These are phyloP conservation scores for Cyprinus carpio DNA, from an alignment of 2,113 vertebrate species.

Conservation along the genomic window DNA sequence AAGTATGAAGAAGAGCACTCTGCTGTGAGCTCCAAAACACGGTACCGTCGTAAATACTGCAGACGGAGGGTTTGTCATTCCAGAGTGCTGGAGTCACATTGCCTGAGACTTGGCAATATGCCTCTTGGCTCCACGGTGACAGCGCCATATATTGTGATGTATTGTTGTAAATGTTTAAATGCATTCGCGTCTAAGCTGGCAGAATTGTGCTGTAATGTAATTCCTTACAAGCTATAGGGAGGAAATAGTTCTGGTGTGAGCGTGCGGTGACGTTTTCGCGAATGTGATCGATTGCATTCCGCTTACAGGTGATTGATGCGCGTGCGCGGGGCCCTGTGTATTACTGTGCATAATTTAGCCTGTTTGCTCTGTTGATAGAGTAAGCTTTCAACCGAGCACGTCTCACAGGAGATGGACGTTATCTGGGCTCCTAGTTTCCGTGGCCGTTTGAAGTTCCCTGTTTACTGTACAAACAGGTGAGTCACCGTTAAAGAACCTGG, in stretches of 20 bases:
- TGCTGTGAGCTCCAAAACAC: constrained; percentile 55
- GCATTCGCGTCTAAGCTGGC: constrained; percentile 62
- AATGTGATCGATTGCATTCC: constrained; percentile 50
- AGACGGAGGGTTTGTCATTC: constrained; percentile 73
- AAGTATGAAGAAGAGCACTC: constrained; percentile 74
- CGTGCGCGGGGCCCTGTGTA: constrained; percentile 47
- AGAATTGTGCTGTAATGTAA: constrained; percentile 65
- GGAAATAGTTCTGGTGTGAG: constrained; percentile 49
- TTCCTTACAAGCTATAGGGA: constrained; percentile 54
- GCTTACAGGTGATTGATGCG: constrained; percentile 56
- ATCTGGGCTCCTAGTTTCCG: constrained; percentile 39
- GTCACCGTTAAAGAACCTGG: constrained; percentile 16
- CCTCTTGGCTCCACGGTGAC: constrained; percentile 63
- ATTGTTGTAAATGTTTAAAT: constrained; percentile 77
- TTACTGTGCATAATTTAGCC: constrained; percentile 69
- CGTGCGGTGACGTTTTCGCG: neutral
- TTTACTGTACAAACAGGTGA: constrained; percentile 41
- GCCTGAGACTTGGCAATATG: constrained; percentile 68
- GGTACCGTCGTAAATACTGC: constrained; percentile 72
- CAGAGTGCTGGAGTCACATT: constrained; percentile 61
- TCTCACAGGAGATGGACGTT: constrained; percentile 58
- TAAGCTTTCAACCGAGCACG: constrained; percentile 63
- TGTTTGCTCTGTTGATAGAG: constrained; percentile 67
- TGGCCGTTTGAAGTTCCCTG: constrained; percentile 11
- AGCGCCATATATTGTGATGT: constrained; percentile 69